Evolutionary conservation across 2,888 invertebrate species (phyloP), one percentile per base, ranked within the genome.

Genomic region (Hoplodrina blanda): DNA sequence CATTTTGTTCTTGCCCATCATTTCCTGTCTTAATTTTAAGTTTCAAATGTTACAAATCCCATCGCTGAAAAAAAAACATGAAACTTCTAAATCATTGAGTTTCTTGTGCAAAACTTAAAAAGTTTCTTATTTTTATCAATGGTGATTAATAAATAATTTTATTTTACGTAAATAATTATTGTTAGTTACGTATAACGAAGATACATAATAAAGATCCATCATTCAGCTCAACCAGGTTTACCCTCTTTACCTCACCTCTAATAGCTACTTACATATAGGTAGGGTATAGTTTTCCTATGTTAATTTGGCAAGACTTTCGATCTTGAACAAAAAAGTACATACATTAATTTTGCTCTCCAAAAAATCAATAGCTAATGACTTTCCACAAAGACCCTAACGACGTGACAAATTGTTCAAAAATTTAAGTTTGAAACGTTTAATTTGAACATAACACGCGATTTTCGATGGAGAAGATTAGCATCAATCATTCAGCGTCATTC

Each of bases 391-490:
- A 80, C 63, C 55, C 53, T 75, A 76, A 85, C 81, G 79, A 84
- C 78, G 82, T 79, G 84, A 82, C 76, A 73, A 73, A 66, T 72
- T 71, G 63, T 62, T 69, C 46, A 79, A 83, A 87, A 87, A 84
- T 82, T 81, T 77, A 85, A 91, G 81, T 90, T 90, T 85, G 86
- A 89, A 89, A 87, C 78, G 78, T 84, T 87, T 87, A 89, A 90
- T 87, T 89, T 88, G 87, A 87, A 88, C 91, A 91, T 93, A 92
- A 93, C 91, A 85, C 83, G 91, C 90, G 88, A 88, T 90, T 91
- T 89, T 89, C 85, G 91, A 91, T 92, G 86, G 90, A 85, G 63
- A 85, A 94, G 94, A 94, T 94, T 94, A 91, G 92, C 83, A 83
- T 83, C 85, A 83, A 83, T 83, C 85, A 85, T 80, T 88, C 83